phyloP scores from a whole-genome alignment of 2,797 vertebrate genomes.

The Anguilla obscura region DNA sequence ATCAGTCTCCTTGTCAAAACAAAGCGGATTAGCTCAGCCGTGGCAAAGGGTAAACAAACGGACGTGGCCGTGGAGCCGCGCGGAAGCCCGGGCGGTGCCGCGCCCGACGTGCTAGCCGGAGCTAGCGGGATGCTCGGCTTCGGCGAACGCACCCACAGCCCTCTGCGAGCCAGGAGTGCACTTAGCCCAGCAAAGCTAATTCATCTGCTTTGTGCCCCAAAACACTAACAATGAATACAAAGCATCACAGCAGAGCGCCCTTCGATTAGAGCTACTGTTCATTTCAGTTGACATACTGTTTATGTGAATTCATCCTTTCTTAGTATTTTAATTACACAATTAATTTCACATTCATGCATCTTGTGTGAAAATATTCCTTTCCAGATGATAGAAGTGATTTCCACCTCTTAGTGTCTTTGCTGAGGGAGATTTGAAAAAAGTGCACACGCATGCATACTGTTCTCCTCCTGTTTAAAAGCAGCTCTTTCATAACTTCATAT shows the following conservation, averaged over 20 bases:
- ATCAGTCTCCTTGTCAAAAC: slow-evolving; percentile 83
- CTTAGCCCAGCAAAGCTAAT: slow-evolving; percentile 88
- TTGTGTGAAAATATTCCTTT: neutral
- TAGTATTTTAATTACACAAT: neutral
- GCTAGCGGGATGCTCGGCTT: slow-evolving; percentile 92
- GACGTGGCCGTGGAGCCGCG: slow-evolving; percentile 77
- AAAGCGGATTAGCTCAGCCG: slow-evolving; percentile 80
- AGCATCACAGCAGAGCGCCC: neutral
- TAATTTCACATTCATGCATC: neutral
- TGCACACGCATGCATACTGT: neutral
- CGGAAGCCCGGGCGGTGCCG: slow-evolving; percentile 77
- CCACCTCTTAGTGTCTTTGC: neutral
- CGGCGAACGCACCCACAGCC: slow-evolving; percentile 74
- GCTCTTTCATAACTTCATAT: neutral
- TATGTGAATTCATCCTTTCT: neutral
- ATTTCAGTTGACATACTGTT: neutral
- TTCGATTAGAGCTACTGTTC: neutral
- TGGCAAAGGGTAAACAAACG: slow-evolving; percentile 66
- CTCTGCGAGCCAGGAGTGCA: slow-evolving; percentile 93
- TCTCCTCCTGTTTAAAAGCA: neutral
- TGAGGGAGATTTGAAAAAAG: neutral
- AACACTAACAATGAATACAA: neutral
- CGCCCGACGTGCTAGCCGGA: slow-evolving; percentile 85
- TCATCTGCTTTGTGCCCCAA: slow-evolving; percentile 70
- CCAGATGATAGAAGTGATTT: neutral